Conservation (phyloP, 2,797 vertebrate genomes). For the Sus cebifrons region DNA sequence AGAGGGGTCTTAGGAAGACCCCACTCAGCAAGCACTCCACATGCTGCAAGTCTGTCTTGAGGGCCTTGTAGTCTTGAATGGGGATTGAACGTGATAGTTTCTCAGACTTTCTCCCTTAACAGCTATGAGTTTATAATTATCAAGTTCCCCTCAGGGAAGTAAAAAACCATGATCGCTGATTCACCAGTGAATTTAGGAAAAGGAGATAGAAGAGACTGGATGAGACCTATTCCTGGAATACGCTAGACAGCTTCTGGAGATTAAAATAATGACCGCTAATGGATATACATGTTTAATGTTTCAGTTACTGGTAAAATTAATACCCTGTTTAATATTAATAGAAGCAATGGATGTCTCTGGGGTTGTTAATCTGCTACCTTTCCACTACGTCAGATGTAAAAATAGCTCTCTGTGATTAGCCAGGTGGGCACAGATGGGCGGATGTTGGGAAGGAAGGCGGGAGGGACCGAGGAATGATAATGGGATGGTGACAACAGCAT, state of each 20-base stretch:
- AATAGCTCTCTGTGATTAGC: constrained; percentile 80
- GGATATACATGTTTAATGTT: constrained; percentile 83
- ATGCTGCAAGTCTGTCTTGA: background rate
- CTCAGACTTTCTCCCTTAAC: constrained; percentile 16
- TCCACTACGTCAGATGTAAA: constrained; percentile 75
- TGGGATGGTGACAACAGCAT: background rate
- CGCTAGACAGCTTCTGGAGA: constrained; percentile 73
- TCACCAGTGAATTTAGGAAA: constrained; percentile 45
- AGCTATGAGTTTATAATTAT: constrained; percentile 59
- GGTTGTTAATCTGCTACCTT: constrained; percentile 80
- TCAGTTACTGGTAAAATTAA: constrained; percentile 86
- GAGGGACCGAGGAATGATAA: background rate
- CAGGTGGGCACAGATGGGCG: constrained; percentile 77
- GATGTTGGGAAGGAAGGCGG: background rate
- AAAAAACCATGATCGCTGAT: constrained; percentile 9
- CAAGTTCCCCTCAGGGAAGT: constrained; percentile 48
- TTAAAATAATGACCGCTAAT: constrained; percentile 81
- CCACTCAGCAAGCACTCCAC: background rate
- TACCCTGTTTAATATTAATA: constrained; percentile 86
- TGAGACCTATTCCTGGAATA: constrained; percentile 78
- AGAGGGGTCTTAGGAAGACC: background rate
- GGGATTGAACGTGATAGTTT: background rate
- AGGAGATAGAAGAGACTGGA: background rate
- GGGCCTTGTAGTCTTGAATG: background rate
- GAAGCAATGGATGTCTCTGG: constrained; percentile 61